phyloP scores from a whole-genome alignment of 2,888 invertebrate genomes.

The Andrena minutula region DNA sequence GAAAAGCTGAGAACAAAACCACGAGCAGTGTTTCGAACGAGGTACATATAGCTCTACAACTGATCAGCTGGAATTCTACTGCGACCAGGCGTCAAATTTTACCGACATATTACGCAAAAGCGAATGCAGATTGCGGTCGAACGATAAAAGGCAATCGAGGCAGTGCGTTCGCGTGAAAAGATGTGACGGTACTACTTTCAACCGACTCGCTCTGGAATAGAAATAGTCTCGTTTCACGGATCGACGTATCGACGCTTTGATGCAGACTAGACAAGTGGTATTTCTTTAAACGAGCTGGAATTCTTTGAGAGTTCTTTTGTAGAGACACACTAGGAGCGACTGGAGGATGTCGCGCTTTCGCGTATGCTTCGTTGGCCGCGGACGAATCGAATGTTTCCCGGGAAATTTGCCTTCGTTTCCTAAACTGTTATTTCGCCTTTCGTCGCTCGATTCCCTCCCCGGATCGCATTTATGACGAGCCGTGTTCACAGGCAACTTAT shows the following conservation, averaged over 20 bases:
- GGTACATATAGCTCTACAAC: neutral
- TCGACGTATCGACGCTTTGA: constrained; percentile 25
- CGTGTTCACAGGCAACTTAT: constrained; percentile 8
- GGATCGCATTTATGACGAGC: neutral
- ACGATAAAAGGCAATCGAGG: constrained; percentile 42
- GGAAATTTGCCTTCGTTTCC: neutral
- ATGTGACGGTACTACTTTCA: constrained; percentile 52
- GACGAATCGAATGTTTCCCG: neutral
- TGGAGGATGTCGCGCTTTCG: neutral
- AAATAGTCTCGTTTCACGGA: constrained; percentile 36
- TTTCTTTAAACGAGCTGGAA: constrained; percentile 12
- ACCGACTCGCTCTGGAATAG: constrained; percentile 40
- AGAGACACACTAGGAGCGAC: neutral
- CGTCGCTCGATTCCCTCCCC: neutral
- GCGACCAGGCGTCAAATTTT: neutral
- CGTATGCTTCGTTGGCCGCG: neutral
- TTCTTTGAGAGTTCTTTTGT: neutral
- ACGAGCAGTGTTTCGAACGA: neutral
- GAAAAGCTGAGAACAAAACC: neutral
- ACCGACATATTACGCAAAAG: neutral
- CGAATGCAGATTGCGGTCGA: neutral
- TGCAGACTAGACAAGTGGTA: constrained; percentile 12
- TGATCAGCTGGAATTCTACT: neutral
- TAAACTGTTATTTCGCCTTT: too few species aligned
- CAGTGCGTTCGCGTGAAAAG: neutral